Percentiles rank a stretch among this genome's conserved stretches.
phyloP scores from a whole-genome alignment of 37 sponge, comb jelly and placozoan genomes.

The Haliclona indistincta region DNA sequence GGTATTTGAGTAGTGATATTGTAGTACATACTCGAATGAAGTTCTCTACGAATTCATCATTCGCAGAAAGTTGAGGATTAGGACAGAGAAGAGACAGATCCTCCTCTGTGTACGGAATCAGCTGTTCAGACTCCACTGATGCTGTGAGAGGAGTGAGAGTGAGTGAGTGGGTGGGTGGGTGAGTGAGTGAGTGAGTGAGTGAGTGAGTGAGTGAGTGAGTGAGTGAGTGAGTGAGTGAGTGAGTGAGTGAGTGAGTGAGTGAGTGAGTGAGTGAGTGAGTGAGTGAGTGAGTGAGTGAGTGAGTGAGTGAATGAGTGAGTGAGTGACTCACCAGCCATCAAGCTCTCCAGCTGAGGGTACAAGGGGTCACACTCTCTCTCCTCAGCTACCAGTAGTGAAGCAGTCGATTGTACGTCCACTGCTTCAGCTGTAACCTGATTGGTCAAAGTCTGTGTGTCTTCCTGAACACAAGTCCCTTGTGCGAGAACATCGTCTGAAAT shows the following conservation, averaged over 20 bases:
- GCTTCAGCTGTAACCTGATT: not conserved
- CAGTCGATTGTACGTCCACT: not conserved
- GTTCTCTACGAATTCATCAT: slow-evolving; percentile 68
- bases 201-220: not conserved
- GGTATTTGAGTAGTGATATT: too few relatives aligned
- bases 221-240: slow-evolving; percentile 4
- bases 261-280: slow-evolving; percentile 10
- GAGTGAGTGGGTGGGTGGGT: not conserved
- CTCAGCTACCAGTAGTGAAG: not conserved
- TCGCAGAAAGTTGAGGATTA: slow-evolving; percentile 78
- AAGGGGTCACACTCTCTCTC: not conserved
- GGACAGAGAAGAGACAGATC: slow-evolving; percentile 76
- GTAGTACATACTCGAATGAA: slow-evolving; percentile 62
- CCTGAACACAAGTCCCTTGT: too few relatives aligned
- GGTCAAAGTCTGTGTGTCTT: too few relatives aligned
- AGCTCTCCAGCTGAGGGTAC: slow-evolving; percentile 33
- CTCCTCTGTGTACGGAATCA: slow-evolving; percentile 74
- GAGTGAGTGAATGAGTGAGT: not conserved
- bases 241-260: slow-evolving; percentile 4
- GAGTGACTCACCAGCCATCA: slow-evolving; percentile 21
- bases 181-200: not conserved
- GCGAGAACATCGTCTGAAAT: too few relatives aligned
- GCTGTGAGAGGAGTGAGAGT: slow-evolving; percentile 1
- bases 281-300: slow-evolving; percentile 3
- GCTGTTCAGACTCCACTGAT: slow-evolving; percentile 13